Base-by-base conservation (phyloP, 2,888 invertebrate genomes). In the Clanis bilineata region DNA sequence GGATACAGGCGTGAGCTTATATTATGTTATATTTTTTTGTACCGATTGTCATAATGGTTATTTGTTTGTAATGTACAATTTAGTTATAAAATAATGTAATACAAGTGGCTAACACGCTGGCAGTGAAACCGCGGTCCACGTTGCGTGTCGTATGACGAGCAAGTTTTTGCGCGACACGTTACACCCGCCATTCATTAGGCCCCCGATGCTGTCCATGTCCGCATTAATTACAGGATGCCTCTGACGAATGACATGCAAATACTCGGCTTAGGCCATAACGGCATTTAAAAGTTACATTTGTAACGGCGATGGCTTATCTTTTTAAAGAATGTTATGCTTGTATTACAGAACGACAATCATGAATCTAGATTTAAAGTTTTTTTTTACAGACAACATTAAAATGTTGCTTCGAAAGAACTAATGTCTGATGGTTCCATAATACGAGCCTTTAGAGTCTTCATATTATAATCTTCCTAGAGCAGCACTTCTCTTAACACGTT, bases 151-250 rank as follows among this genome's bases (percentile, higher is more conserved):
- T 83, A 83, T 88, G 88, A 87, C 84, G 77, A 69, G 73, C 72
- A 83, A 82, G 84, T 90, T 90, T 91, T 90, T 90, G 86, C 72
- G 70, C 77, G 85, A 84, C 83, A 84, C 76, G 77, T 74, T 77
- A 85, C 86, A 82, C 80, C 80, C 80, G 80, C 86, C 82, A 89
- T 90, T 90, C 88, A 90, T 90, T 90, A 90, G 83, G 74, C 78
- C 74, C 71, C 64, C 77, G 74, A 66, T 66, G 70, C 79, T 80
- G 85, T 79, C 83, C 84, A 72, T 82, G 85, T 81, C 76, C 79
- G 82, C 82, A 86, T 89, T 91, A 90, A 90, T 90, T 88, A 90
- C 85, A 83, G 83, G 80, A 80, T 78, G 79, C 76, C 72, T 72
- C 77, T 83, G 80, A 83, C 82, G 81, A 83, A 58, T 82, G 78